Base-by-base conservation (phyloP, 1,140 invertebrate species). In the Artemia franciscana region DNA sequence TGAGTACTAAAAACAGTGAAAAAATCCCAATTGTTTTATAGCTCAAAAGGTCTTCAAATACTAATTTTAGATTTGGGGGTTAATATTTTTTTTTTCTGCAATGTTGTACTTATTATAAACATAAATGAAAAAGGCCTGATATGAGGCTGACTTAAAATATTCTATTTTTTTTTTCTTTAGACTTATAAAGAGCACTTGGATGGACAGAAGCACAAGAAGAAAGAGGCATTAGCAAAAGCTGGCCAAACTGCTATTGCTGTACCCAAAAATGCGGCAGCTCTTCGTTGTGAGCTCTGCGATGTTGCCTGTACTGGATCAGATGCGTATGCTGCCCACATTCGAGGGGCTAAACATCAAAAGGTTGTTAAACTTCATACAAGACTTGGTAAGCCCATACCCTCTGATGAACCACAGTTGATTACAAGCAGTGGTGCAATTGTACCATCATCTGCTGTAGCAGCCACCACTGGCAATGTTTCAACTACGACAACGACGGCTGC, bases 161-260 rank as follows among this genome's bases (percentile, higher is more conserved):
- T 60, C 18, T 60, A 60, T 67, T 65, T 60, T 62, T 57, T 62
- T 63, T 30, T 66, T 66, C 68, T 64, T 4, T 72, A 91, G 79
- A 95, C 93, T 0, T 98, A 96, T 73, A 82, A 91, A 61, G 94
- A 97, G 72, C 94, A 98, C 79, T 76, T 98, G 65, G 92, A 95
- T 73, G 94, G 94, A 0, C 91, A 96, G 74, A 94, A 95, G 71
- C 94, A 98, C 74, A 98, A 98, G 76, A 97, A 97, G 78, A 94
- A 95, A 72, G 94, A 96, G 72, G 87, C 87, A 12, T 84, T 87
- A 7, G 78, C 85, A 18, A 94, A 94, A 75, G 71, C 81, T 79
- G 77, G 82, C 76, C 61, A 58, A 24, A 57, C 60, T 21, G 67
- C 68, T 51, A 64, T 62, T 62, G 63, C 66, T 24, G 65, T 67